A percentile compares a stretch with the other conserved stretches of the same genome.
These are phyloP conservation scores for Rhadina sibilatrix DNA, from an alignment of 2,113 vertebrate species.

Conservation along the genomic window DNA sequence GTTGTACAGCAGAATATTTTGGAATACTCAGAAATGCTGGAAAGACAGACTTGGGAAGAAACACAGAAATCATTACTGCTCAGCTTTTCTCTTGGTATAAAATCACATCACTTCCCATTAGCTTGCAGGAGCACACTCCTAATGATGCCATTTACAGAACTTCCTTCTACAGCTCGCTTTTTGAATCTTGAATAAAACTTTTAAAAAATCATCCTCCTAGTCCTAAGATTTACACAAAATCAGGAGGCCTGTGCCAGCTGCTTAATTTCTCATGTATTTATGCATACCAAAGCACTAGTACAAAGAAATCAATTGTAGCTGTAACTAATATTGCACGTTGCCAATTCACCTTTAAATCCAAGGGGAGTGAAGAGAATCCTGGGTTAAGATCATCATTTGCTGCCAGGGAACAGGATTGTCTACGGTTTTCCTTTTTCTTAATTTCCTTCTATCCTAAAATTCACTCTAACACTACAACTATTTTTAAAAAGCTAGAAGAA, in stretches of 20 bases:
- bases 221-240: not conserved
- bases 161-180: not conserved
- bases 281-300: not conserved
- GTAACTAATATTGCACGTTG: not conserved
- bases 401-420: not conserved
- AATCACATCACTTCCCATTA: not conserved
- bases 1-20: not conserved
- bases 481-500: not conserved
- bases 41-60: not conserved
- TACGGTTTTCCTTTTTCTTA: not conserved
- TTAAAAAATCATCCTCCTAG: not conserved
- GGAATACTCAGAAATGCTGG: not conserved
- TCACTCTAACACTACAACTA: not conserved
- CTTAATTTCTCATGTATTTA: constrained; percentile 34
- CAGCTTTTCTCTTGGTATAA: not conserved
- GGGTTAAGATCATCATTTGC: not conserved
- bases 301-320: constrained; percentile 11
- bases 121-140: not conserved
- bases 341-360: not conserved
- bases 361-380: not conserved
- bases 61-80: not conserved
- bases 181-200: not conserved
- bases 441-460: not conserved
- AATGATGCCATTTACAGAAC: not conserved
- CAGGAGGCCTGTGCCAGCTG: not conserved